A percentile compares a stretch with the other conserved stretches of the same genome.
These are phyloP conservation scores for Chanos chanos DNA, from an alignment of 2,797 vertebrate genomes.

Conservation along the genomic window DNA sequence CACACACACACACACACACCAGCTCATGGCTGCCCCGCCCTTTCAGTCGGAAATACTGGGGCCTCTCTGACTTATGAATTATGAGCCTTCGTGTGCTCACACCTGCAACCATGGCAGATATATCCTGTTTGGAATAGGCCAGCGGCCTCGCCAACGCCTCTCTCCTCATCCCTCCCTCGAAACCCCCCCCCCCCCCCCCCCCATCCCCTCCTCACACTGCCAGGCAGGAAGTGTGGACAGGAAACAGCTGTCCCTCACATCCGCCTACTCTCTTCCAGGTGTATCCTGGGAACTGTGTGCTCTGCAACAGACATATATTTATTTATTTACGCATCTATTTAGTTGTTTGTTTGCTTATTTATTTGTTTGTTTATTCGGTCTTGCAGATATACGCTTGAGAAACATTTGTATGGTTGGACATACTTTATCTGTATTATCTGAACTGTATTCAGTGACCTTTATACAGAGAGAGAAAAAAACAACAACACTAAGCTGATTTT, in stretches of 20 bases:
- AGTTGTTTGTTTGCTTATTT: constrained; percentile 24
- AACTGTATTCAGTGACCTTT: too few species aligned
- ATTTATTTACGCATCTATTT: too few species aligned
- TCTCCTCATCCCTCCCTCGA: background rate
- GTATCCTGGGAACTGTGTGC: constrained; percentile 75
- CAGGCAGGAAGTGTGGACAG: constrained; percentile 73
- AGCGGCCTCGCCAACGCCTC: constrained; percentile 36
- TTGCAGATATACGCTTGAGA: too few species aligned
- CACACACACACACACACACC: background rate
- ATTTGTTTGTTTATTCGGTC: constrained; percentile 30
- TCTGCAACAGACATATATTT: constrained; percentile 51
- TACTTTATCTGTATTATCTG: too few species aligned
- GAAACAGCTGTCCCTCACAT: constrained; percentile 77
- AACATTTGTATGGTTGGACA: too few species aligned
- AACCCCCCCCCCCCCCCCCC: background rate
- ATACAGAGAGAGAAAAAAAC: too few species aligned
- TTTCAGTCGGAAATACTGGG: constrained; percentile 25
- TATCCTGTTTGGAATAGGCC: constrained; percentile 66
- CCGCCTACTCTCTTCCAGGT: constrained; percentile 71
- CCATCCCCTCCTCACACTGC: constrained; percentile 21
- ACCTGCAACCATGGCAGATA: constrained; percentile 61
- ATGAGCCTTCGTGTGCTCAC: constrained; percentile 44
- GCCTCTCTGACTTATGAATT: constrained; percentile 37
- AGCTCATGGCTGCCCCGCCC: background rate
- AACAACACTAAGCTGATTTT: too few species aligned